Base-by-base conservation (phyloP, 2,888 invertebrate species). In the Noctua comes region DNA sequence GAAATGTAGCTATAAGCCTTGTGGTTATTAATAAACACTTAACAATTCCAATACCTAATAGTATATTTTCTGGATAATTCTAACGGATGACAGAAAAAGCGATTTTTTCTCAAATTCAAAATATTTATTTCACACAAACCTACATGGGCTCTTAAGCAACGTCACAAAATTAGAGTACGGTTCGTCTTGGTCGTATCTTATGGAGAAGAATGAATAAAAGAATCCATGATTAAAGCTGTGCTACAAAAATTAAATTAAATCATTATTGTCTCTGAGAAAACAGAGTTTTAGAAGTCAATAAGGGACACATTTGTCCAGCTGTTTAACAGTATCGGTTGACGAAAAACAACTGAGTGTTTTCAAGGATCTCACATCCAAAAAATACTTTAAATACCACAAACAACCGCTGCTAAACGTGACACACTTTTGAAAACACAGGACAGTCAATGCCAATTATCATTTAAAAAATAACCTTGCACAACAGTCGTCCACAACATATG, bases 401-500 rank as follows among this genome's bases (percentile, higher is more conserved):
- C 86, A 89, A 88, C 89, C 87, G 88, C 83, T 83, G 69, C 79
- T 76, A 82, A 84, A 87, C 76, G 76, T 83, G 89, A 88, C 90
- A 90, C 85, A 87, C 83, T 89, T 91, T 82, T 82, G 77, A 81
- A 77, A 84, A 81, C 54, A 65, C 78, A 75, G 78, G 78, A 77
- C 80, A 83, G 73, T 78, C 69, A 83, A 84, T 83, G 85, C 77
- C 80, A 86, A 75, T 87, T 80, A 85, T 75, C 78, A 71, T 8
- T 77, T 77, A 83, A 84, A 85, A 83, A 88, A 89, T 89, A 88
- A 74, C 85, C 89, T 90, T 89, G 89, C 84, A 88, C 90, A 92
- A 91, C 91, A 91, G 91, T 91, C 87, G 88, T 82, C 82, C 73
- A 87, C 91, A 91, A 89, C 96, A 96, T 95, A 95, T 94, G 96